phyloP scores from a whole-genome alignment of 2,113 vertebrate species.

The Nesogale talazaci region DNA sequence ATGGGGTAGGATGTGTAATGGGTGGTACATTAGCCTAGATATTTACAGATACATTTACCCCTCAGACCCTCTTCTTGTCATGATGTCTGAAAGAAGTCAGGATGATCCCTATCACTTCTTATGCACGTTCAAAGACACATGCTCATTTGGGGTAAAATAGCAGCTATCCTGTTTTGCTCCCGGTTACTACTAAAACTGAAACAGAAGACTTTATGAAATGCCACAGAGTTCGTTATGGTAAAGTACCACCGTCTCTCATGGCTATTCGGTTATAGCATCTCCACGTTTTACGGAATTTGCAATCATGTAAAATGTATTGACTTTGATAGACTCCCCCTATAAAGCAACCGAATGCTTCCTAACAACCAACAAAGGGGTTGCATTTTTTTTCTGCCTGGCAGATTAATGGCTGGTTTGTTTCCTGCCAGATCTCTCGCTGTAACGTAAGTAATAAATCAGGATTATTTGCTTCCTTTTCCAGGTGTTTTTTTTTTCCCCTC shows the following conservation, averaged over 20 bases:
- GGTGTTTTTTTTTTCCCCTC: slow-evolving; percentile 40
- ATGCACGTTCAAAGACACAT: slow-evolving; percentile 52
- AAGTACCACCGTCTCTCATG: slow-evolving; percentile 56
- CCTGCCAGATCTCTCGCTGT: slow-evolving; percentile 73
- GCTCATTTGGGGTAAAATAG: slow-evolving; percentile 65
- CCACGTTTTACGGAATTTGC: slow-evolving; percentile 79
- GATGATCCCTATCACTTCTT: slow-evolving; percentile 58
- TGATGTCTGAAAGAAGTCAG: slow-evolving; percentile 64
- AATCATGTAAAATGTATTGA: slow-evolving; percentile 80
- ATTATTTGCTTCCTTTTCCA: slow-evolving; percentile 70
- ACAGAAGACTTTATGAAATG: slow-evolving; percentile 57
- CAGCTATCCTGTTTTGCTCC: neutral
- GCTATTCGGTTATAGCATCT: slow-evolving; percentile 54
- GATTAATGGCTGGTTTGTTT: slow-evolving; percentile 81
- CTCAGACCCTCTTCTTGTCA: slow-evolving; percentile 7
- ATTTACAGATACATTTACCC: slow-evolving; percentile 74
- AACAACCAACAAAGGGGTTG: slow-evolving; percentile 78
- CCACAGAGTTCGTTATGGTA: slow-evolving; percentile 65
- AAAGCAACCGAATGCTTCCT: slow-evolving; percentile 80
- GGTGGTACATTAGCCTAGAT: slow-evolving; percentile 74
- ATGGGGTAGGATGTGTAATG: slow-evolving; percentile 51
- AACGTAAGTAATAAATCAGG: slow-evolving; percentile 73
- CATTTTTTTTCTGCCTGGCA: slow-evolving; percentile 80
- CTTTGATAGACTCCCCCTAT: slow-evolving; percentile 78
- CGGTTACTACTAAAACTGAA: slow-evolving; percentile 77